Conservation (phyloP, 2,797 vertebrate species). For the Etheostoma perlongum region DNA sequence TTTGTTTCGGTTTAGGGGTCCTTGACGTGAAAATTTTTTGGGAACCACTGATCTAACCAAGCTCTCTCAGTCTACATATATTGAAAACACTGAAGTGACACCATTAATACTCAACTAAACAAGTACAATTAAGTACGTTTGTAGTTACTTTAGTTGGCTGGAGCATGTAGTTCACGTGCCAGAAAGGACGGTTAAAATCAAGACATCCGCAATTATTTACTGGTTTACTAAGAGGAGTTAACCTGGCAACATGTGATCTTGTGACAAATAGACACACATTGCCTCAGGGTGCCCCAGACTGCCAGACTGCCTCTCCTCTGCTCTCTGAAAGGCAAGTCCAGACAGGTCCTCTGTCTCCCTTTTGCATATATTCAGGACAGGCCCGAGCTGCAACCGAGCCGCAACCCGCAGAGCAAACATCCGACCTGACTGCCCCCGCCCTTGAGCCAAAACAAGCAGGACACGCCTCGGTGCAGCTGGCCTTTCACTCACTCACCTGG, state of each 20-base stretch:
- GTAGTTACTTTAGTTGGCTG: neutral
- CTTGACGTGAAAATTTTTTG: too few relatives aligned
- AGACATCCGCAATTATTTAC: slow-evolving; percentile 11
- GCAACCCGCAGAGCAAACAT: slow-evolving; percentile 53
- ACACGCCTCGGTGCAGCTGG: slow-evolving; percentile 57
- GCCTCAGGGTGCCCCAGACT: slow-evolving; percentile 31
- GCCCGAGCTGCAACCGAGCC: slow-evolving; percentile 23
- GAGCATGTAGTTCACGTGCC: neutral
- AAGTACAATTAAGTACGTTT: neutral
- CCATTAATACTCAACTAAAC: neutral
- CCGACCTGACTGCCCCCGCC: slow-evolving; percentile 24
- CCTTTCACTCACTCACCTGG: slow-evolving; percentile 45
- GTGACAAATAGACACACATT: slow-evolving; percentile 8
- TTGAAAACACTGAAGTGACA: neutral
- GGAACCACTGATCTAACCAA: too few relatives aligned
- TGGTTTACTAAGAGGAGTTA: slow-evolving; percentile 2
- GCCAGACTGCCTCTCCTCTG: slow-evolving; percentile 28
- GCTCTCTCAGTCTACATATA: too few relatives aligned
- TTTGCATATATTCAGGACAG: slow-evolving; percentile 2
- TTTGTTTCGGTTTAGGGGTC: too few relatives aligned
- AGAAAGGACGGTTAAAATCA: neutral
- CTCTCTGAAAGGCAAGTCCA: slow-evolving; percentile 52
- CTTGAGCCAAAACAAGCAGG: slow-evolving; percentile 53
- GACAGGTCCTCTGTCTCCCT: slow-evolving; percentile 52
- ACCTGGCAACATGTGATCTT: slow-evolving; percentile 25